Evolutionary conservation across 2,113 vertebrate species (phyloP).

Genomic region (Lagopus leucura): DNA sequence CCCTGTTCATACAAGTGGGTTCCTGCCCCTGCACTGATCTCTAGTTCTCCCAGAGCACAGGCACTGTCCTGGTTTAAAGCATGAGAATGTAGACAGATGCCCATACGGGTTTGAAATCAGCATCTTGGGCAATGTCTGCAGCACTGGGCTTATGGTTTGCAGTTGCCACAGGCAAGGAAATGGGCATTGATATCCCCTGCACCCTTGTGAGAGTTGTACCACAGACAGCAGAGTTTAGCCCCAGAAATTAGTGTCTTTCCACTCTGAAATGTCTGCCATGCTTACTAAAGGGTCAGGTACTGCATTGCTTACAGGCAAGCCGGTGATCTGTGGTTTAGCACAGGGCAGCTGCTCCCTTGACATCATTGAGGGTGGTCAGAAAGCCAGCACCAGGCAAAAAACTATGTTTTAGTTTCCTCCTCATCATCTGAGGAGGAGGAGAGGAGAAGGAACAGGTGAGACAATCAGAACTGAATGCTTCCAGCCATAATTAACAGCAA

Average conservation of each 20-base stretch:
- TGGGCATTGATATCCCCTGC: not conserved
- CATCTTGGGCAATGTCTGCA: not conserved
- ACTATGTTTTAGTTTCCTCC: not conserved
- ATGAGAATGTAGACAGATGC: not conserved
- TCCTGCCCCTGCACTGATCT: not conserved
- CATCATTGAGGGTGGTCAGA: not conserved
- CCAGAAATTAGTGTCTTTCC: not conserved
- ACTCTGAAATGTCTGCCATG: rapidly evolving
- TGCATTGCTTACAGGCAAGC: not conserved
- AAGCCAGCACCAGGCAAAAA: rapidly evolving
- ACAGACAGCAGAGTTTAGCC: not conserved
- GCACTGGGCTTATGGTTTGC: not conserved
- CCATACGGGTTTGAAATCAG: not conserved
- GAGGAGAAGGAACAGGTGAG: not conserved
- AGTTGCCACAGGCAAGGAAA: not conserved
- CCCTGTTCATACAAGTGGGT: not conserved
- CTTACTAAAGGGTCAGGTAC: not conserved
- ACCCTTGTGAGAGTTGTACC: not conserved
- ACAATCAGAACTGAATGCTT: not conserved
- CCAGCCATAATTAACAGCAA: not conserved
- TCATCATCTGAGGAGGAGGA: not conserved
- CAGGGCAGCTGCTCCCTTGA: not conserved
- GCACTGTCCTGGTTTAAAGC: rapidly evolving
- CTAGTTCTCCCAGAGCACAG: not conserved
- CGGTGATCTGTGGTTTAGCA: not conserved